phyloP scores from a whole-genome alignment of 2,113 vertebrate species.

The Ivindomyrus marchei region DNA sequence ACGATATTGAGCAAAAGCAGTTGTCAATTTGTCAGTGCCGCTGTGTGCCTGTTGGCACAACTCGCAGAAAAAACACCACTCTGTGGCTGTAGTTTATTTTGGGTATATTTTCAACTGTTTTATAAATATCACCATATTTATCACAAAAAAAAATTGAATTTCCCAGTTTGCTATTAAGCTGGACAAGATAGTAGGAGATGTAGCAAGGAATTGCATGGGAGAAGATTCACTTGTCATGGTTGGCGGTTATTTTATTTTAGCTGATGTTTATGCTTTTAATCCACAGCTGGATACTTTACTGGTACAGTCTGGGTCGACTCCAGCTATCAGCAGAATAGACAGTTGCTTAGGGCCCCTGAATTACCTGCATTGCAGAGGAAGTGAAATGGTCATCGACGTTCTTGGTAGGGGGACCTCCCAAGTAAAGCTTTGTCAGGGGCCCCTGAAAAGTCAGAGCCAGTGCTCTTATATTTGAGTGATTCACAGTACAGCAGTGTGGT shows the following conservation, averaged over 20 bases:
- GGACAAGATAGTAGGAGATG: not conserved
- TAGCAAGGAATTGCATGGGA: not conserved
- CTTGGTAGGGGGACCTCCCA: too few relatives aligned
- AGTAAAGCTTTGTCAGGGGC: too few relatives aligned
- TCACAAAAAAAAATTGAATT: not conserved
- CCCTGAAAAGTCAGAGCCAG: not conserved
- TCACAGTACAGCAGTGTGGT: not conserved
- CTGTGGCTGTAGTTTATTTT: not conserved
- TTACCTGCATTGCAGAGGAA: not conserved
- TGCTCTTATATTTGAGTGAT: not conserved
- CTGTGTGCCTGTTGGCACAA: not conserved
- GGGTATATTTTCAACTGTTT: not conserved
- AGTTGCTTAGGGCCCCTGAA: not conserved
- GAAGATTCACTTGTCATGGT: not conserved
- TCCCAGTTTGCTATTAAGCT: not conserved
- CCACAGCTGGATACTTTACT: not conserved
- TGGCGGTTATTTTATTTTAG: not conserved
- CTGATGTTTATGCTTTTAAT: not conserved
- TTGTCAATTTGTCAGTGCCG: not conserved
- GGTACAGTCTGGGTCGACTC: not conserved
- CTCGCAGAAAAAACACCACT: not conserved
- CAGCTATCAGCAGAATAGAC: not conserved
- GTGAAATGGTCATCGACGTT: not conserved
- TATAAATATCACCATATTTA: not conserved
- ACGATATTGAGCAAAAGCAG: not conserved